A percentile compares a stretch with the other conserved stretches of the same genome.
Evolutionary conservation across 2,888 invertebrate genomes (phyloP).

Genomic region (Agriopis marginaria): DNA sequence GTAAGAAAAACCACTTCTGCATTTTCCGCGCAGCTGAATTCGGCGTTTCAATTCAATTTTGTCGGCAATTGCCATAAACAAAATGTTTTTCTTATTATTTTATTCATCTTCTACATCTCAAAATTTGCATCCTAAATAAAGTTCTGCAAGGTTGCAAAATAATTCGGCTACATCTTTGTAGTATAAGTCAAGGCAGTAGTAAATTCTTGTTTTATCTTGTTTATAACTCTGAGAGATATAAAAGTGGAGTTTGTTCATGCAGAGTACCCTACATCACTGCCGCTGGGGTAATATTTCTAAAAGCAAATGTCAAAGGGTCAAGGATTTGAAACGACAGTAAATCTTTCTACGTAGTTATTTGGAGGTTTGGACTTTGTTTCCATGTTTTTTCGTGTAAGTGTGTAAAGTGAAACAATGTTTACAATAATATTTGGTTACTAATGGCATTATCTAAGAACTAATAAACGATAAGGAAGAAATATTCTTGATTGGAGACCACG

Average conservation of each 20-base stretch:
- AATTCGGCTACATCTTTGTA: constrained; percentile 18
- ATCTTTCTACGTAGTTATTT: background rate
- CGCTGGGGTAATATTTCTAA: constrained; percentile 22
- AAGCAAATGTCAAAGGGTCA: constrained; percentile 27
- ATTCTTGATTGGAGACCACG: too few relatives aligned
- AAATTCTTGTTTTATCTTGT: constrained; percentile 37
- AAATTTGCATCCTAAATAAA: constrained; percentile 6
- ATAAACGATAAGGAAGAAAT: too few relatives aligned
- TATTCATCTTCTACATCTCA: background rate
- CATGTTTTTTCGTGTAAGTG: background rate
- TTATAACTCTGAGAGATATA: constrained; percentile 32
- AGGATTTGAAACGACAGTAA: constrained; percentile 3
- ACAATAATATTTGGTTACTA: background rate
- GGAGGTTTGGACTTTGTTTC: background rate
- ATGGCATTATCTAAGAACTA: too few relatives aligned
- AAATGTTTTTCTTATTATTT: background rate
- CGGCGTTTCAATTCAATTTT: too few relatives aligned
- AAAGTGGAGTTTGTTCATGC: constrained; percentile 27
- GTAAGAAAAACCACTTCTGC: too few relatives aligned
- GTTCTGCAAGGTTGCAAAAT: constrained; percentile 5
- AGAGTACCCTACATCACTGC: constrained; percentile 26
- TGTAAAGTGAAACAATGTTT: background rate
- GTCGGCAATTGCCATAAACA: too few relatives aligned
- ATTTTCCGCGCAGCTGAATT: too few relatives aligned
- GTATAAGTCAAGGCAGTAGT: constrained; percentile 17